Evolutionary conservation across 2,797 vertebrate genomes (phyloP).

Genomic region (Sebastolobus altivelis): DNA sequence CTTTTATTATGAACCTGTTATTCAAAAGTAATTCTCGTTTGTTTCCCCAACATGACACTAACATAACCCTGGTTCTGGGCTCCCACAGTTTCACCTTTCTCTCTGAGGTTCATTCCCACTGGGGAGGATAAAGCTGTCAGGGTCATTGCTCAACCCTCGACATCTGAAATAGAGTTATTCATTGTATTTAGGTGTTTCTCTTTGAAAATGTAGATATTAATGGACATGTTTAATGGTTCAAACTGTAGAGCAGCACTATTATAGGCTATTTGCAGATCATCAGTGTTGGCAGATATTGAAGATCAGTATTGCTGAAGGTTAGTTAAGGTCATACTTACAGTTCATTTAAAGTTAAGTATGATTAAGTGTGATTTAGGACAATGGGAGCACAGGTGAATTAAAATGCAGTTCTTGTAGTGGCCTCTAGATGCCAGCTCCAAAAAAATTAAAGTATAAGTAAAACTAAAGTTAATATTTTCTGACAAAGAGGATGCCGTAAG

Average conservation of each 20-base stretch:
- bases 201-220: background rate
- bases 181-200: too few relatives aligned
- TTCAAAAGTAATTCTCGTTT: background rate
- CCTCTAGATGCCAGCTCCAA: background rate
- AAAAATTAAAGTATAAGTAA: background rate
- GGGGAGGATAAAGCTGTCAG: background rate
- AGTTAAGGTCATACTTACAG: background rate
- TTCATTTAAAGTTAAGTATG: background rate
- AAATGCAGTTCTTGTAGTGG: background rate
- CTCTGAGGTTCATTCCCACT: background rate
- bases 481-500: background rate
- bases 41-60: too few relatives aligned
- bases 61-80: background rate
- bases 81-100: background rate
- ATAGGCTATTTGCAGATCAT: background rate
- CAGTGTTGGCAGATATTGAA: too few relatives aligned
- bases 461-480: background rate
- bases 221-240: background rate
- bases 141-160: background rate
- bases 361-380: background rate
- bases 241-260: background rate
- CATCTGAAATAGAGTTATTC: background rate
- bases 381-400: background rate
- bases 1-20: background rate
- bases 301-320: background rate